Percentiles rank a stretch among this genome's conserved stretches.
Conservation (phyloP, 1,140 invertebrate genomes). For the Drosophila ananassae region DNA sequence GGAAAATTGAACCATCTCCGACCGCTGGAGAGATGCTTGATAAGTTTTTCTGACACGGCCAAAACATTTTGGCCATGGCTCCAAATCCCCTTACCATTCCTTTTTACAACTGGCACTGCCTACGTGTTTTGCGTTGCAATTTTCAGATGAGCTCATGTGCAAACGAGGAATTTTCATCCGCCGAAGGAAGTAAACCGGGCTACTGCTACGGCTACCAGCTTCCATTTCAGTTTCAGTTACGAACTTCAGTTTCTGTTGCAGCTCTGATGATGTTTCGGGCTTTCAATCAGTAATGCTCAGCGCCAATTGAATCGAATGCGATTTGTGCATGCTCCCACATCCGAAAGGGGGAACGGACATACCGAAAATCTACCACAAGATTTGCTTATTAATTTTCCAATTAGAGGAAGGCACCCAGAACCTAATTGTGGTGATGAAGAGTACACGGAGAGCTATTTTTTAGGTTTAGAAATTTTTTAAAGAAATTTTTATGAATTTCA, state of each 20-base stretch:
- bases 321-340: conserved; percentile 45
- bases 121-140: conserved; percentile 78
- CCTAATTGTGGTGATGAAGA: conserved; percentile 55
- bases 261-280: conserved; percentile 13
- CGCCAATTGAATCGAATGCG: conserved; percentile 75
- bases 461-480: neutral
- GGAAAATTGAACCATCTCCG: conserved; percentile 26
- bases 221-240: conserved; percentile 3
- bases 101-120: conserved; percentile 11
- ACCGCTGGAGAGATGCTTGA: conserved; percentile 57
- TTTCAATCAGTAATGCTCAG: conserved; percentile 73
- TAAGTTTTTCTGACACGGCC: conserved; percentile 77
- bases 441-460: no score
- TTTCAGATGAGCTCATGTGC: conserved; percentile 79
- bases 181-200: conserved; percentile 24
- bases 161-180: conserved; percentile 65
- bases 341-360: neutral
- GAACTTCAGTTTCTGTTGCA: conserved; percentile 35
- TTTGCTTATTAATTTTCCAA: conserved; percentile 70
- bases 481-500: no score
- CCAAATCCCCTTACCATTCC: neutral
- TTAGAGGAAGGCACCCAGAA: conserved; percentile 26
- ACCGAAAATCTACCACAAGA: neutral
- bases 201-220: neutral
- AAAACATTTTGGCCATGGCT: conserved; percentile 63